Evolutionary conservation across 53 echinoderm and acorn worm species (phyloP), one percentile per base, ranked within the genome.

Genomic region (Glandiceps talaboti): DNA sequence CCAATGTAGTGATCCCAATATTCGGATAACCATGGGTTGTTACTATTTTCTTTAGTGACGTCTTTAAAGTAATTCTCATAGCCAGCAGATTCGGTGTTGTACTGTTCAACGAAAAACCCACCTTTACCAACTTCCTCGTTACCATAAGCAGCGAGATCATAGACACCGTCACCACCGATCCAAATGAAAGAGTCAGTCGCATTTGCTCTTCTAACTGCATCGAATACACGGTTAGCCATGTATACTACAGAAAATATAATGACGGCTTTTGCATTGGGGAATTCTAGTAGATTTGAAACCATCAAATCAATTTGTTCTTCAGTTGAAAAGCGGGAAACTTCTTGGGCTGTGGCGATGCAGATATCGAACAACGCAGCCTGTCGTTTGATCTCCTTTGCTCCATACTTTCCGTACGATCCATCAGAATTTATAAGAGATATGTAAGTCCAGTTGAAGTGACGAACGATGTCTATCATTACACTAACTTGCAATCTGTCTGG

Each of bases 321-420:
- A 26, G 80, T 32, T 0, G 29, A 1, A 27, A 29, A 27, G 12
- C 14, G 28, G 6, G 29, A 29, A 1, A 80, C 30, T 64, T 73
- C 28, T 25, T 64, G 30, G 73, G 80, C 28, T n/a, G 73, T 12
- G 0, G 80, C 80, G 27, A 80, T 25, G 25, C 80, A 80, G 25
- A 80, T 73, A 30, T 72, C 73, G 73, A 30, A 73, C 29, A 27
- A 28, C 1, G 12, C 80, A 73, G 80, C 80, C 80, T 28, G 27
- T 26, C n/a, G 72, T 72, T 80, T 73, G 28, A 80, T 72, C 29
- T 30, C 28, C 45, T 72, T 64, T 27, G 86, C 86, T 14, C 86
- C 86, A 32, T 86, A 82, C 14, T 81, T 86, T 73, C 86, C 86
- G 33, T 86, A 86, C 12, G 77, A 81, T 77, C 82, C 77, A 0